Conservation (phyloP, 2,113 vertebrate species). For the Scopus umbretta region DNA sequence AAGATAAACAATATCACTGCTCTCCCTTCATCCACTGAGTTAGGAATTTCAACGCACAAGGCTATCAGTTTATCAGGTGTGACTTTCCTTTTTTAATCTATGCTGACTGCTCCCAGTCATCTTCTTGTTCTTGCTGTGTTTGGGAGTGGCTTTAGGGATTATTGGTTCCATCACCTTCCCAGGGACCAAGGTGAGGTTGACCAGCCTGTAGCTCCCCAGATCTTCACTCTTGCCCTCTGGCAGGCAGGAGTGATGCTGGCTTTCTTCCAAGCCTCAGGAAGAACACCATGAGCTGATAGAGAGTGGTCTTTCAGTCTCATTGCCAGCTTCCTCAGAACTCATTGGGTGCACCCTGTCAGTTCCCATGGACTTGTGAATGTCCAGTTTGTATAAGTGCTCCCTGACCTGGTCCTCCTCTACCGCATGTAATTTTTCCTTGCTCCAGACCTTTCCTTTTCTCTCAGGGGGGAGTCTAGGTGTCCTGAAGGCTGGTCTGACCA, state of each 20-base stretch:
- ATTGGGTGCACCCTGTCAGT: neutral
- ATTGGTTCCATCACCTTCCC: neutral
- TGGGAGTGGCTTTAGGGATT: neutral
- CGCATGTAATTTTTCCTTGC: neutral
- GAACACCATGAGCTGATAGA: neutral
- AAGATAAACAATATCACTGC: neutral
- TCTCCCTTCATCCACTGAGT: too few species aligned
- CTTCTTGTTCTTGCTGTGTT: neutral
- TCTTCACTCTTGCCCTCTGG: neutral
- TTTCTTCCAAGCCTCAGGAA: neutral
- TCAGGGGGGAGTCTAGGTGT: neutral
- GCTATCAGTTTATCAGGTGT: neutral
- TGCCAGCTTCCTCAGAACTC: neutral
- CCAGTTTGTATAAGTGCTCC: neutral
- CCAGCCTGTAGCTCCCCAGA: neutral
- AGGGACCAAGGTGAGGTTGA: neutral
- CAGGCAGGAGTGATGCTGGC: neutral
- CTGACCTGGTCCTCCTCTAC: neutral
- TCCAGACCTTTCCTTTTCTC: neutral
- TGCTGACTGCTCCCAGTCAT: neutral
- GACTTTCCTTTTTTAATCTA: neutral
- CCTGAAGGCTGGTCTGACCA: neutral
- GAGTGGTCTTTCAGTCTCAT: neutral
- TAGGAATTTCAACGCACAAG: neutral
- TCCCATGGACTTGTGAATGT: neutral